These are phyloP conservation scores for Orius insidiosus DNA, from an alignment of 1,140 invertebrate genomes.

Conservation along the genomic window DNA sequence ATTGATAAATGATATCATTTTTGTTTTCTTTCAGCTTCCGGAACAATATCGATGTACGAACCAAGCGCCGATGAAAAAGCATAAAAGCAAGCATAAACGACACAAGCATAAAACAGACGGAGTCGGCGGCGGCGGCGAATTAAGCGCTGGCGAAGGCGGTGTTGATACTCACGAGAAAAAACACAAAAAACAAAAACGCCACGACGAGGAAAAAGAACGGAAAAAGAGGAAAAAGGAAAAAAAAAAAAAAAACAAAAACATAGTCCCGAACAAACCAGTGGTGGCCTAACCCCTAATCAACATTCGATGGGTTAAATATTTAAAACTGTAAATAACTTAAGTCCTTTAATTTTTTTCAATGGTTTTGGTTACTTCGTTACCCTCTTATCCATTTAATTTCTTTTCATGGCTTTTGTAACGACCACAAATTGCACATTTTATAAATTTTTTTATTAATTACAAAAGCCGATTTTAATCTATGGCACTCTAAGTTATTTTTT, in stretches of 20 bases:
- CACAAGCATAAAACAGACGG: conserved; percentile 76
- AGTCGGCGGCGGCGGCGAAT: conserved; percentile 16
- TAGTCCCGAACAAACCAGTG: conserved; percentile 64
- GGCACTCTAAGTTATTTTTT: no score
- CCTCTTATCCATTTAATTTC: no score
- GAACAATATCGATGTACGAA: conserved; percentile 90
- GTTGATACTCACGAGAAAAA: conserved; percentile 83
- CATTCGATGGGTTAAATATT: conserved; percentile 31
- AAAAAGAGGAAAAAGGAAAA: conserved; percentile 93
- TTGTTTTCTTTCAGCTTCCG: conserved; percentile 50
- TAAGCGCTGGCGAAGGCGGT: conserved; percentile 36
- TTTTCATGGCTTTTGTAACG: no score
- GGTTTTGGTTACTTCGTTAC: no score
- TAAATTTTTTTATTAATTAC: no score
- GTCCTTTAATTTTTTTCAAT: no score
- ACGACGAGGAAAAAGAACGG: conserved; percentile 84
- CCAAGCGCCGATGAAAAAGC: conserved; percentile 77
- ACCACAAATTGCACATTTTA: no score
- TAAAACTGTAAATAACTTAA: no score
- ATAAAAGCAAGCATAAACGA: conserved; percentile 89
- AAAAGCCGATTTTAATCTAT: no score
- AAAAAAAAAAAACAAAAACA: conserved; percentile 87
- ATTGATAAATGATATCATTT: no score
- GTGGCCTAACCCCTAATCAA: conserved; percentile 48
- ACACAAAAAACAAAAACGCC: conserved; percentile 85